These are phyloP conservation scores for Ammodramus savannarum DNA, from an alignment of 2,113 vertebrate species.

Conservation along the genomic window DNA sequence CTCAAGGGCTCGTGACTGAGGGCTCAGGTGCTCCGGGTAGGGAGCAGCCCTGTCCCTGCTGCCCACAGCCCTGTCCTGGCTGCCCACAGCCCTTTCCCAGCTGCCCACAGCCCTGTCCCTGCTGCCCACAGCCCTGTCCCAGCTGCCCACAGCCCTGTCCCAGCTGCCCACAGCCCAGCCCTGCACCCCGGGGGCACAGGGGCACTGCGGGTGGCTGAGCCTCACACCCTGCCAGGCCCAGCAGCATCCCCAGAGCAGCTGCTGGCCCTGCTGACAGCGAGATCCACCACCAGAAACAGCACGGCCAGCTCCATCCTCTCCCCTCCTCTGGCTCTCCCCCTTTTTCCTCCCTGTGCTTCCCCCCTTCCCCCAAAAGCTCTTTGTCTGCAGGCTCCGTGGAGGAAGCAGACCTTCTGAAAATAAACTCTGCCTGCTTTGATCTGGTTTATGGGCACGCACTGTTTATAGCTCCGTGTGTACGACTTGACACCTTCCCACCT, in stretches of 20 bases:
- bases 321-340: background rate
- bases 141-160: background rate
- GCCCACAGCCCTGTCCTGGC: background rate
- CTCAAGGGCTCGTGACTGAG: slow-evolving; percentile 13
- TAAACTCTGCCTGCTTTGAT: slow-evolving; percentile 74
- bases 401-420: slow-evolving; percentile 72
- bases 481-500: slow-evolving; percentile 75
- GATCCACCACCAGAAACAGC: background rate
- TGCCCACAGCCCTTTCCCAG: too few relatives aligned
- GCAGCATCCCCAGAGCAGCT: background rate
- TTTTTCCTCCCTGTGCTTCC: background rate
- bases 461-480: slow-evolving; percentile 71
- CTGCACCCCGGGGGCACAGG: background rate
- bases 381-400: slow-evolving; percentile 51
- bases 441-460: slow-evolving; percentile 74
- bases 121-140: background rate
- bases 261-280: rapidly evolving
- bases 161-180: background rate
- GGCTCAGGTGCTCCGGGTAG: background rate
- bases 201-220: background rate
- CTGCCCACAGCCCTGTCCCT: background rate
- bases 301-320: rapidly evolving
- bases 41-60: background rate
- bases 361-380: slow-evolving; percentile 10
- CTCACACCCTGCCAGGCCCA: background rate